Base-by-base conservation (phyloP, 2,113 vertebrate species). In the Promerops cafer region DNA sequence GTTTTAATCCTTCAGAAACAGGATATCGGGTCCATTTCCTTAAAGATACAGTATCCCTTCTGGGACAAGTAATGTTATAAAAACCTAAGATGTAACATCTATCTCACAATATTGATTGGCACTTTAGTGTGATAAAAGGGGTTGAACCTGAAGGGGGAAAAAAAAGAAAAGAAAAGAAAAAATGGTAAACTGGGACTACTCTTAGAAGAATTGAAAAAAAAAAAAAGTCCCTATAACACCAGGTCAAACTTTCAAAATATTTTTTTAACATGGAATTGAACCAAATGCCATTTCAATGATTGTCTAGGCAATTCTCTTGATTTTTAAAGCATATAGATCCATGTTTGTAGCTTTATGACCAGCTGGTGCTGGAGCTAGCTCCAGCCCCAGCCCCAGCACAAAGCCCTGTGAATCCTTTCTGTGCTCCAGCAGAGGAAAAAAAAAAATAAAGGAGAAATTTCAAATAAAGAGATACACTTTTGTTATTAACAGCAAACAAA, bases 31-130 rank as follows among this genome's bases (percentile, higher is more conserved):
- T 98, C 98, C 98, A 98, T 98, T 98, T 98, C 98, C 98, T 98
- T 98, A 98, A 98, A 98, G 98, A 98, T 98, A 98, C 98, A 98
- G 98, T 98, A 97, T 98, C 97, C 97, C 98, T 98, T 98, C 98
- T 98, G 98, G 98, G 98, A 98, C 96, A 45, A 97, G 98, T 96
- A 95, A 97, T 89, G 97, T 98, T 98, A 98, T 98, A 98, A 98
- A 98, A 98, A 98, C 97, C 97, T 97, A 98, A 97, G 98, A 98
- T 97, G 97, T 95, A 97, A 97, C 98, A 98, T 98, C 98, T 98
- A 98, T 98, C 98, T 97, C 91, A 23, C 92, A 88, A 97, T 98
- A 98, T 98, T 98, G 97, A 98, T 98, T 98, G 98, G 97, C 97
- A 98, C 98, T 98, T 98, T 98, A 98, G 98, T 98, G 97, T 98